A percentile compares a stretch with the other conserved stretches of the same genome.
phyloP scores from a whole-genome alignment of 2,888 invertebrate species.

The Anagyrus pseudococci region DNA sequence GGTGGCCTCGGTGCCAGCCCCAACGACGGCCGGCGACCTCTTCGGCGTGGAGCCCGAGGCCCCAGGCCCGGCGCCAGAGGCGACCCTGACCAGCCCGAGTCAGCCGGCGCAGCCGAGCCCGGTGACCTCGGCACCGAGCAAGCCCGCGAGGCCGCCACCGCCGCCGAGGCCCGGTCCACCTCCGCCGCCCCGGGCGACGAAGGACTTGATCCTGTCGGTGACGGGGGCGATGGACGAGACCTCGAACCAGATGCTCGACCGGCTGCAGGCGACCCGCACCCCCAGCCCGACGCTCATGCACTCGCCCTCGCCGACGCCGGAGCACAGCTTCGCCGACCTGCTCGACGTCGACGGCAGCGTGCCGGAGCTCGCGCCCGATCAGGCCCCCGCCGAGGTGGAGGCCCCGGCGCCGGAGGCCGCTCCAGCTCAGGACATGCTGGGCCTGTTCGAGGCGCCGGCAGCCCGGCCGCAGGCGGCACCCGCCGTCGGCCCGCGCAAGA shows the following conservation, averaged over 20 bases:
- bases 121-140: slow-evolving; percentile 40
- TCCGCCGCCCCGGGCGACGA: slow-evolving; percentile 79
- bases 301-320: slow-evolving; percentile 85
- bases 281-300: slow-evolving; percentile 89
- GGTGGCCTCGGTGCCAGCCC: slow-evolving; percentile 36
- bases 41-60: slow-evolving; percentile 17
- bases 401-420: neutral
- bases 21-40: slow-evolving; percentile 32
- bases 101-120: slow-evolving; percentile 60
- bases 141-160: slow-evolving; percentile 55
- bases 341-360: slow-evolving; percentile 66
- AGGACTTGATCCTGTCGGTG: slow-evolving; percentile 83
- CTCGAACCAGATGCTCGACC: slow-evolving; percentile 81
- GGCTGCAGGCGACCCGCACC: slow-evolving; percentile 83
- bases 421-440: slow-evolving; percentile 50
- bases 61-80: neutral
- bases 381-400: slow-evolving; percentile 50
- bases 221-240: slow-evolving; percentile 90
- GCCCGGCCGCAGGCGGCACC: slow-evolving; percentile 10
- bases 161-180: slow-evolving; percentile 66
- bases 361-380: slow-evolving; percentile 55
- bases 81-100: slow-evolving; percentile 64
- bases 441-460: slow-evolving; percentile 53
- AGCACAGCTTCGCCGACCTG: slow-evolving; percentile 69
- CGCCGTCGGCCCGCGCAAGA: neutral